Evolutionary conservation across 1,140 invertebrate genomes (phyloP).

Genomic region (Tetramorium parvispinum): DNA sequence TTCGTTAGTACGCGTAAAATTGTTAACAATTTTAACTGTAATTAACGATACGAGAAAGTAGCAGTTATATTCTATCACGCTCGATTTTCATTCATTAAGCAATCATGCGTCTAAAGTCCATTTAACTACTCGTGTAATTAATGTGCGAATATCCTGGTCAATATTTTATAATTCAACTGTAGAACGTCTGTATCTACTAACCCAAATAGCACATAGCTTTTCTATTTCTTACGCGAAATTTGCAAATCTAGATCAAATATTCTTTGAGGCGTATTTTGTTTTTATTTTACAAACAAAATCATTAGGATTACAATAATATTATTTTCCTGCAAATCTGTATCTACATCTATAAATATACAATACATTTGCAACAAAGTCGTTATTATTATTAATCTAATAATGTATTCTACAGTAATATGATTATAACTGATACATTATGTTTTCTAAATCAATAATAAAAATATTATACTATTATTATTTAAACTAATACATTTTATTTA

Average conservation of each 20-base stretch:
- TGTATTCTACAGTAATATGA: background rate
- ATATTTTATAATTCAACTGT: slow-evolving; percentile 48
- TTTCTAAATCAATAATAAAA: background rate
- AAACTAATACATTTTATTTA: background rate
- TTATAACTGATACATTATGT: background rate
- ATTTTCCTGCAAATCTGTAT: too few relatives aligned
- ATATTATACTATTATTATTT: background rate
- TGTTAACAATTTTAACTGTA: background rate
- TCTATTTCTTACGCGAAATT: background rate
- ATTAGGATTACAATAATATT: too few relatives aligned
- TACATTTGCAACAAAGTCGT: too few relatives aligned
- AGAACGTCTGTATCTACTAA: slow-evolving; percentile 5
- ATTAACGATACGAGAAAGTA: slow-evolving; percentile 22
- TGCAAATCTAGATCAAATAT: slow-evolving; percentile 21
- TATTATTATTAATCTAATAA: too few relatives aligned
- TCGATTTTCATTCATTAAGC: slow-evolving; percentile 36
- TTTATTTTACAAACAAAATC: background rate
- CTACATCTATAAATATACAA: too few relatives aligned
- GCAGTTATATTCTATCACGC: slow-evolving; percentile 27
- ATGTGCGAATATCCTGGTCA: background rate
- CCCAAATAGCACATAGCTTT: slow-evolving; percentile 30
- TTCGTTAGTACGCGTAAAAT: slow-evolving; percentile 1
- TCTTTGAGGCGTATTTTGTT: background rate
- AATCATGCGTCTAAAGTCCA: slow-evolving; percentile 5
- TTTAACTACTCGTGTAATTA: slow-evolving; percentile 18